Conservation (phyloP, 2,113 vertebrate species). For the Isichthys henryi region DNA sequence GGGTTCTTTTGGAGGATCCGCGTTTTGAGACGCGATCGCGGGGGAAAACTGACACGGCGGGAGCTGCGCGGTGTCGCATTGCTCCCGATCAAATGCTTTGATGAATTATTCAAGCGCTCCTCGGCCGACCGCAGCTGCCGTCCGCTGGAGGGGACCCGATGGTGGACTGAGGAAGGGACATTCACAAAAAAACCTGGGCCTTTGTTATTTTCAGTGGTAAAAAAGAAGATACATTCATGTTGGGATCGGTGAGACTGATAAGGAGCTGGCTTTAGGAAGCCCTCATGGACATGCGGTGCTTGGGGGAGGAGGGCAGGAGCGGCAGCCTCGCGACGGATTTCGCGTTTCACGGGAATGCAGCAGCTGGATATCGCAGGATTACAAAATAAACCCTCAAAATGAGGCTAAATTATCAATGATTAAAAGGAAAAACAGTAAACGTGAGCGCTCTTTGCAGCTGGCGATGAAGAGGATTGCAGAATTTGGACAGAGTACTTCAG, state of each 20-base stretch:
- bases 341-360: conserved; percentile 23
- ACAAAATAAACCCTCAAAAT: conserved; percentile 29
- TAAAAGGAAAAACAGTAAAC: neutral
- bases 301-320: conserved; percentile 51
- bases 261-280: conserved; percentile 32
- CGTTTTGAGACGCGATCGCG: neutral
- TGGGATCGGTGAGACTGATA: conserved; percentile 18
- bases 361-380: conserved; percentile 30
- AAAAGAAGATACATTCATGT: conserved; percentile 24
- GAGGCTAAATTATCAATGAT: conserved; percentile 9
- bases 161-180: conserved; percentile 45
- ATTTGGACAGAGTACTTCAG: neutral
- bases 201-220: conserved; percentile 8
- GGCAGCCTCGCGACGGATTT: conserved; percentile 32
- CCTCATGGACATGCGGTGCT: conserved; percentile 61
- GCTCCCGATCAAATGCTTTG: conserved; percentile 26
- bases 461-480: neutral
- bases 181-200: neutral
- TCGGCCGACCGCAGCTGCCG: neutral
- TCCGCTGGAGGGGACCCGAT: conserved; percentile 50
- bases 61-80: conserved; percentile 26
- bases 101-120: conserved; percentile 36
- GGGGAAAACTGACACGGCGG: neutral
- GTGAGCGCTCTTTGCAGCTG: neutral
- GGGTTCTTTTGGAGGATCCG: conserved; percentile 17